Base-by-base conservation (phyloP, 2,888 invertebrate species). In the Melanostoma scalare region DNA sequence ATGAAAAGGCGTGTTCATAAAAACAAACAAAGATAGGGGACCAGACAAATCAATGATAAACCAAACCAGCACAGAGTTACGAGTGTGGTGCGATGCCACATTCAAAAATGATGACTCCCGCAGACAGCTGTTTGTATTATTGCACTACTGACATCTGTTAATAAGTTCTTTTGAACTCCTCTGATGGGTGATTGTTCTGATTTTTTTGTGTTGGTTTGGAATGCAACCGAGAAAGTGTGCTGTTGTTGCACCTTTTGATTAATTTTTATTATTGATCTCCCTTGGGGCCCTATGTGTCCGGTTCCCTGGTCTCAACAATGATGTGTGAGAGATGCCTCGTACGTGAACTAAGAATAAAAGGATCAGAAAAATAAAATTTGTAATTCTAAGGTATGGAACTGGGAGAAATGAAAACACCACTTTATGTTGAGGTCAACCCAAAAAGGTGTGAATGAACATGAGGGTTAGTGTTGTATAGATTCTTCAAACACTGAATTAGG, bases 101-200 rank as follows among this genome's bases (percentile, higher is more conserved):
- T 63, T 20, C 30, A 36, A 48, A 63, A 48, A 46, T 63, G 50
- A 42, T 48, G 67, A 55, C 55, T 61, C 53, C 52, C 35, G 52
- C 72, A 61, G 52, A 63, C 72, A 75, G 75, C 75, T 75, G 75
- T 75, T 75, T 67, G 60, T 68, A 75, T 67, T 75, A 75, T 60
- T 60, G 60, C 10, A 46, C 55, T 55, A 20, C 20, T 20, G 20
- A 20, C 20, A 20, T 20, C 20, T 20, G 20, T 20, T 20, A 20
- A 20, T 20, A 20, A 20, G 20, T 50, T 53, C 53, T 52, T 58
- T 67, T 68, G 68, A 68, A 75, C 68, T 75, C 67, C 56, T 74
- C 65, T 56, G 20, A 20, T 20, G 1, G 58, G 74, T 67, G 56
- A 74, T 74, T 65, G 65, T 68, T 42, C 56, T 20, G 10, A 20